These are phyloP conservation scores for Tenebrio molitor DNA, from an alignment of 1,140 invertebrate species.

Conservation along the genomic window DNA sequence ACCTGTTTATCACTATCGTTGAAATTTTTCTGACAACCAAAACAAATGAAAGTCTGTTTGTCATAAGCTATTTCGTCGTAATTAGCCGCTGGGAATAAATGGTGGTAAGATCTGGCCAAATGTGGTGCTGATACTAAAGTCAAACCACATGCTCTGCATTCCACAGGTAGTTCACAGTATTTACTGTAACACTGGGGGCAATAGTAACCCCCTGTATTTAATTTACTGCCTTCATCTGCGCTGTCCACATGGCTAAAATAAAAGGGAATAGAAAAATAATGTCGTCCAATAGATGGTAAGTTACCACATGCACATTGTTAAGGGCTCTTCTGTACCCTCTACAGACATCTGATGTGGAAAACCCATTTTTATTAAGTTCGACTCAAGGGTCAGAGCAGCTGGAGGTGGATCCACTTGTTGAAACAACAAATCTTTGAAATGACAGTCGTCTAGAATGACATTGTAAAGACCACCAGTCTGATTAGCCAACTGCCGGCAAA, in stretches of 20 bases:
- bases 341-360: slow-evolving; percentile 82
- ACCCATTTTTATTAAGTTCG: slow-evolving; percentile 93
- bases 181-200: slow-evolving; percentile 97
- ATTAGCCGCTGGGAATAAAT: slow-evolving; percentile 91
- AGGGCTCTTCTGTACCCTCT: slow-evolving; percentile 75
- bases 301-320: slow-evolving; percentile 91
- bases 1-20: slow-evolving; percentile 80
- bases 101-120: slow-evolving; percentile 96
- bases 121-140: slow-evolving; percentile 98
- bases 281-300: slow-evolving; percentile 43
- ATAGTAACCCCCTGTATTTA: slow-evolving; percentile 86
- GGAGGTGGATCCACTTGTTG: slow-evolving; percentile 91
- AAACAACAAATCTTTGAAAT: slow-evolving; percentile 86
- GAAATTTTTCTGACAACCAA: slow-evolving; percentile 79
- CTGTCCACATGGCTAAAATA: slow-evolving; percentile 84
- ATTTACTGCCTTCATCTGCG: slow-evolving; percentile 74
- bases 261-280: background rate
- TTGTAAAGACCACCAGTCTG: slow-evolving; percentile 89
- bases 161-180: slow-evolving; percentile 97
- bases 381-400: slow-evolving; percentile 82
- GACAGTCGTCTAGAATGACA: slow-evolving; percentile 92
- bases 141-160: slow-evolving; percentile 94
- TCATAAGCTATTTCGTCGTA: slow-evolving; percentile 81
- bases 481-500: slow-evolving; percentile 87
- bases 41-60: slow-evolving; percentile 73